A percentile compares a stretch with the other conserved stretches of the same genome.
phyloP scores from a whole-genome alignment of 1,140 invertebrate species.

The Leguminivora glycinivorella region DNA sequence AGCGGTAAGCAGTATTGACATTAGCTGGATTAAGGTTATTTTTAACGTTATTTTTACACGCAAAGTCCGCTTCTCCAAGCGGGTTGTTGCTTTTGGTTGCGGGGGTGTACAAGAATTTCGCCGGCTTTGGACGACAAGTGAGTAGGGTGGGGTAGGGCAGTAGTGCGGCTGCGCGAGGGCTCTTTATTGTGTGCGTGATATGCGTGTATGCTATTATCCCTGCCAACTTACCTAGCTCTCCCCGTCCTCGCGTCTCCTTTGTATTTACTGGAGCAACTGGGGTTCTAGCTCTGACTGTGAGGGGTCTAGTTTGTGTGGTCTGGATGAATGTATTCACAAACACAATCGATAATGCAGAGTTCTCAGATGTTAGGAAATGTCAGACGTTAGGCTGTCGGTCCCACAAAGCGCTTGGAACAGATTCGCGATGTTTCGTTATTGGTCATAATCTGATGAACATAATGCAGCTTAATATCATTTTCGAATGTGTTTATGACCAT shows the following conservation, averaged over 20 bases:
- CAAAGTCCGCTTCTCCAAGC: constrained; percentile 46
- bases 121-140: constrained; percentile 62
- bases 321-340: constrained; percentile 55
- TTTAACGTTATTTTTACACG: constrained; percentile 42
- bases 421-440: constrained; percentile 12
- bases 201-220: constrained; percentile 52
- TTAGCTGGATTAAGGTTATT: constrained; percentile 45
- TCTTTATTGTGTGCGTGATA: constrained; percentile 56
- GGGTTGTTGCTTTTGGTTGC: constrained; percentile 68
- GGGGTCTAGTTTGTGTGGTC: constrained; percentile 51
- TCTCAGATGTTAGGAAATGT: constrained; percentile 67
- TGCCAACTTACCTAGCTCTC: constrained; percentile 46
- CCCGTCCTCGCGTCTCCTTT: constrained; percentile 40
- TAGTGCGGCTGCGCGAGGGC: constrained; percentile 61
- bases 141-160: constrained; percentile 61
- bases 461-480: background rate
- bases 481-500: background rate
- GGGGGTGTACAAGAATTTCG: constrained; percentile 69
- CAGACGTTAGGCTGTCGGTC: constrained; percentile 66
- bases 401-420: constrained; percentile 44
- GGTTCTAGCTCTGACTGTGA: constrained; percentile 42
- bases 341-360: constrained; percentile 75
- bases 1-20: constrained; percentile 55
- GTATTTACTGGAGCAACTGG: constrained; percentile 30
- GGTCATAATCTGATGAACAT: background rate